Evolutionary conservation across 1,140 invertebrate genomes (phyloP).

Genomic region (Zaprionus lachaisei): DNA sequence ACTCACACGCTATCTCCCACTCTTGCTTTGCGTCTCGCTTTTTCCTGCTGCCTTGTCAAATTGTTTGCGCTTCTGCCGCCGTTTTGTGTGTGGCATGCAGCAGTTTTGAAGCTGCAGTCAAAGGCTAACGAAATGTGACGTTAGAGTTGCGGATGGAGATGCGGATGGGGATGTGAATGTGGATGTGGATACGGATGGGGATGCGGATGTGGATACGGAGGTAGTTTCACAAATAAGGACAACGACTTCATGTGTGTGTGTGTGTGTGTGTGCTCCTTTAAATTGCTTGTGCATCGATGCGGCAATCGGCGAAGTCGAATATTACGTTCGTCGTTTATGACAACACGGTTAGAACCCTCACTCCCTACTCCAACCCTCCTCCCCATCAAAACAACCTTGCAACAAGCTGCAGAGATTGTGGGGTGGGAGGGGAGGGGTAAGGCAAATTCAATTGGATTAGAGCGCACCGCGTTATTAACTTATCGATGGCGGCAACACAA

Average conservation of each 20-base stretch:
- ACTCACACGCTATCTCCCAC: background rate
- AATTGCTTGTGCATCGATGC: slow-evolving; percentile 51
- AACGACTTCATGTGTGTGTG: slow-evolving; percentile 11
- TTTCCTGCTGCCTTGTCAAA: slow-evolving; percentile 24
- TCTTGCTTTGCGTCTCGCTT: background rate
- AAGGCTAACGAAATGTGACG: slow-evolving; percentile 45
- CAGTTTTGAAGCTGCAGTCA: slow-evolving; percentile 39
- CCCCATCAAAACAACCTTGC: background rate
- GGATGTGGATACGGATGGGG: background rate
- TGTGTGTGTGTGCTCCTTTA: slow-evolving; percentile 27
- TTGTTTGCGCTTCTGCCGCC: slow-evolving; percentile 23
- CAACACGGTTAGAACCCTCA: slow-evolving; percentile 11
- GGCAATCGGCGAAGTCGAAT: slow-evolving; percentile 38
- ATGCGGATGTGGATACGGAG: slow-evolving; percentile 25
- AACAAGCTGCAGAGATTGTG: background rate
- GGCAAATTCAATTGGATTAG: slow-evolving; percentile 26
- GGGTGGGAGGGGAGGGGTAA: background rate
- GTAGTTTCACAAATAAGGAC: slow-evolving; percentile 40
- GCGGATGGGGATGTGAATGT: background rate
- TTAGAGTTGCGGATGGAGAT: slow-evolving; percentile 8
- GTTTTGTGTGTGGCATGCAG: slow-evolving; percentile 37
- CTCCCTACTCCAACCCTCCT: background rate
- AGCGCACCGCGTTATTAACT: slow-evolving; percentile 7
- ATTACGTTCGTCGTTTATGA: slow-evolving; percentile 40
- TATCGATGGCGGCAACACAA: background rate